A percentile compares a stretch with the other conserved stretches of the same genome.
Evolutionary conservation across 2,113 vertebrate genomes (phyloP).

Genomic region (Dipodomys stephensi): DNA sequence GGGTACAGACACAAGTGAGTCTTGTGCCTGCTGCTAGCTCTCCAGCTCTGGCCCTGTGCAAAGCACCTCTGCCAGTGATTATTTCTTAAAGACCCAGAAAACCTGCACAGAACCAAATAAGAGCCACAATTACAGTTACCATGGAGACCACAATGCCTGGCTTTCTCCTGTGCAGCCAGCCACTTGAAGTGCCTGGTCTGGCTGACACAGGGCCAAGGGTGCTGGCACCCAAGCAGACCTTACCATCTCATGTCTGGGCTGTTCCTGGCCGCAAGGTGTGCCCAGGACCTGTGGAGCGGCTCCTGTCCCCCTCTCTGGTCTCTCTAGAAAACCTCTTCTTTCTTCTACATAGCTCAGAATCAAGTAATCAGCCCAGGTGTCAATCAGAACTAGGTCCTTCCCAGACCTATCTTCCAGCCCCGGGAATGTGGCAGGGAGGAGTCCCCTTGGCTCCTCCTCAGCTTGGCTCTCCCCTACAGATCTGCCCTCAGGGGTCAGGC

Average conservation of each 20-base stretch:
- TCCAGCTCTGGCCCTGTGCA: too few relatives aligned
- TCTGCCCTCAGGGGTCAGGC: fast-evolving
- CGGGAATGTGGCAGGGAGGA: fast-evolving
- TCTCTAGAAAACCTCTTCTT: background rate
- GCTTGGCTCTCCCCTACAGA: background rate
- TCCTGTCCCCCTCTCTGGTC: background rate
- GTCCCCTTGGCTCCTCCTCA: fast-evolving
- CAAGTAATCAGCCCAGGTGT: background rate
- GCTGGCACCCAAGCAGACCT: too few relatives aligned
- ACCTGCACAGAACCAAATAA: background rate
- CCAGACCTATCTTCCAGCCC: too few relatives aligned
- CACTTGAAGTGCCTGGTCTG: background rate
- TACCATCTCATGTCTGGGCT: too few relatives aligned
- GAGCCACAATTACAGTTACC: slow-evolving; percentile 27
- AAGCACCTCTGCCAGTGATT: background rate
- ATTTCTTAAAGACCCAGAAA: slow-evolving; percentile 28
- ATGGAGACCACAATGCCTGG: slow-evolving; percentile 27
- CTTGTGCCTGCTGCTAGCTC: fast-evolving
- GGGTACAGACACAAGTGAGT: fast-evolving
- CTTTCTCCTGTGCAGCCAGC: background rate
- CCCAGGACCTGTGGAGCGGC: background rate
- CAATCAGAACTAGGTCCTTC: background rate
- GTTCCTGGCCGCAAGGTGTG: background rate
- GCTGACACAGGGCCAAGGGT: fast-evolving
- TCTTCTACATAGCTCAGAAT: background rate